A percentile compares a stretch with the other conserved stretches of the same genome.
Evolutionary conservation across 2,113 vertebrate species (phyloP).

Genomic region (Isichthys henryi): DNA sequence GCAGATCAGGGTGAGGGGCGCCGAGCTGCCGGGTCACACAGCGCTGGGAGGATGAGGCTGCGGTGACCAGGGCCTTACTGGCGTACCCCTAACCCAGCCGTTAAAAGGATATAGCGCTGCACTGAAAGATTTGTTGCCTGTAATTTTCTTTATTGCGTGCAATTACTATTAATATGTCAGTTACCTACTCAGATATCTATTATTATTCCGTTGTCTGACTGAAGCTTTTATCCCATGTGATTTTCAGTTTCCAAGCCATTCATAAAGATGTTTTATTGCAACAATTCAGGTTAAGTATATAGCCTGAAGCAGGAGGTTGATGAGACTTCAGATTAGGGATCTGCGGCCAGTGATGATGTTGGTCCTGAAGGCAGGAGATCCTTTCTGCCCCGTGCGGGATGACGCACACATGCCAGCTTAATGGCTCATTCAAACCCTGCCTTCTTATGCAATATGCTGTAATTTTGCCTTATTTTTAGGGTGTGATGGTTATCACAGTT

Average conservation of each 20-base stretch:
- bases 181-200: neutral
- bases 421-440: neutral
- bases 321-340: neutral
- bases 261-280: neutral
- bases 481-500: neutral
- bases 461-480: neutral
- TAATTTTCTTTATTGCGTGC: neutral
- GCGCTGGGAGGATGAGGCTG: neutral
- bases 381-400: neutral
- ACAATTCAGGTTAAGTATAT: neutral
- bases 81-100: neutral
- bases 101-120: neutral
- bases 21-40: neutral
- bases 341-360: neutral
- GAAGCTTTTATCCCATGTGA: slow-evolving; percentile 3
- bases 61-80: neutral
- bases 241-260: neutral
- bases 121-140: neutral
- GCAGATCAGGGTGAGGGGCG: slow-evolving; percentile 42
- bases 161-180: neutral
- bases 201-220: neutral
- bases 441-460: neutral
- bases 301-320: neutral
- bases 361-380: neutral
- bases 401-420: neutral